Evolutionary conservation across 2,888 invertebrate genomes (phyloP).

Genomic region (Deilephila elpenor): DNA sequence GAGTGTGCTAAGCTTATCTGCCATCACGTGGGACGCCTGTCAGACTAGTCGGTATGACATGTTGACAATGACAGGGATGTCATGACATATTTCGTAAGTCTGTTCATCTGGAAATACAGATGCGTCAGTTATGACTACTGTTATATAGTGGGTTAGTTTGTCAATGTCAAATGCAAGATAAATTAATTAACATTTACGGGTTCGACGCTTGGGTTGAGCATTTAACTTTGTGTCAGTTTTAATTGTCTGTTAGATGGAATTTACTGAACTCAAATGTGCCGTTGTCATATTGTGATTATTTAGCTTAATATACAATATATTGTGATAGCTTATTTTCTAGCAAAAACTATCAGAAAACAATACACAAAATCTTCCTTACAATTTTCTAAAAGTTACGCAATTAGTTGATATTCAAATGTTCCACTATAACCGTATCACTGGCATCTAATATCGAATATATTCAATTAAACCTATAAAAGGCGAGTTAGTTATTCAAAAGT

Average conservation of each 20-base stretch:
- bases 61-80: slow-evolving; percentile 53
- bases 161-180: slow-evolving; percentile 1
- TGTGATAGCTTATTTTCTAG: no score
- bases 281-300: no score
- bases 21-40: slow-evolving; percentile 62
- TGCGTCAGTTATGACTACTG: slow-evolving; percentile 16
- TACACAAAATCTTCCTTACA: not conserved
- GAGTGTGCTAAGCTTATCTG: slow-evolving; percentile 60
- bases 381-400: not conserved
- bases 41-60: slow-evolving; percentile 57
- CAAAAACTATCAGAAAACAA: no score
- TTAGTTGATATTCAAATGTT: slow-evolving; percentile 12
- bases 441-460: slow-evolving; percentile 4
- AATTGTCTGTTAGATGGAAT: no score
- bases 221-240: no score
- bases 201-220: no score
- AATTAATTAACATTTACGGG: no score
- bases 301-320: no score
- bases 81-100: slow-evolving; percentile 21
- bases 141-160: slow-evolving; percentile 21
- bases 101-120: not conserved
- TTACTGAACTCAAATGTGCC: no score
- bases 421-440: not conserved
- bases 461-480: slow-evolving; percentile 41
- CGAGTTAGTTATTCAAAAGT: slow-evolving; percentile 47